phyloP scores from a whole-genome alignment of 2,797 vertebrate species.

The Parauchenoglanis ngamensis region DNA sequence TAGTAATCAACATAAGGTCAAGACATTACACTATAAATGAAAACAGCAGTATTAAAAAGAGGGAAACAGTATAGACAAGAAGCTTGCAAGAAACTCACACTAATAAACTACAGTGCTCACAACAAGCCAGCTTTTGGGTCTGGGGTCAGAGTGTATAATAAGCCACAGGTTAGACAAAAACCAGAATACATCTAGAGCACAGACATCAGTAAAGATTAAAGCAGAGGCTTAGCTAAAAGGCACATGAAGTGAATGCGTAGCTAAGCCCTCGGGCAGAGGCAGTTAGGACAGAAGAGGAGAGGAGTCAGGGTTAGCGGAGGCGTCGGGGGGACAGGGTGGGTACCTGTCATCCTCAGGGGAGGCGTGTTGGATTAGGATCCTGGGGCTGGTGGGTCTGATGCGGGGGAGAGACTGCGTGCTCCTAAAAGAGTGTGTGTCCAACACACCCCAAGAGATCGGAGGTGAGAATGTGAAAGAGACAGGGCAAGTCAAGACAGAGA shows the following conservation, averaged over 20 bases:
- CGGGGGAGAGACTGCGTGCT: constrained; percentile 91
- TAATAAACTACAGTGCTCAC: constrained; percentile 39
- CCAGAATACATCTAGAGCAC: constrained; percentile 45
- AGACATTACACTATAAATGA: constrained; percentile 27
- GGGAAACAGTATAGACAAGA: constrained; percentile 19
- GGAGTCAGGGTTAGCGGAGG: constrained; percentile 40
- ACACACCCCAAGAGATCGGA: constrained; percentile 49
- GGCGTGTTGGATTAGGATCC: constrained; percentile 98
- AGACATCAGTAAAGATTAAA: constrained; percentile 43
- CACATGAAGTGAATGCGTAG: constrained; percentile 21
- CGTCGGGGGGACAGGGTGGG: constrained; percentile 68
- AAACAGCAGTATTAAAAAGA: constrained; percentile 55
- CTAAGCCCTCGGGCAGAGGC: constrained; percentile 29
- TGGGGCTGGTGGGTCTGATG: constrained; percentile 93
- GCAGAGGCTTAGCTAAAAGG: constrained; percentile 45
- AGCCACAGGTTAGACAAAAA: constrained; percentile 48
- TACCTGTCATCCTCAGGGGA: constrained; percentile 99
- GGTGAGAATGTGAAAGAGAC: constrained; percentile 55
- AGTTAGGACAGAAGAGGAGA: constrained; percentile 36
- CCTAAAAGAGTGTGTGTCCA: constrained; percentile 65
- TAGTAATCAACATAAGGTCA: constrained; percentile 9
- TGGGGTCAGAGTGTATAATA: constrained; percentile 43
- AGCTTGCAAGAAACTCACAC: constrained; percentile 29
- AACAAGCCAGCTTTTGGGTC: constrained; percentile 39
- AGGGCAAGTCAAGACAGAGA: constrained; percentile 52